Base-by-base conservation (phyloP, 1,140 invertebrate species). In the Arion vulgaris region DNA sequence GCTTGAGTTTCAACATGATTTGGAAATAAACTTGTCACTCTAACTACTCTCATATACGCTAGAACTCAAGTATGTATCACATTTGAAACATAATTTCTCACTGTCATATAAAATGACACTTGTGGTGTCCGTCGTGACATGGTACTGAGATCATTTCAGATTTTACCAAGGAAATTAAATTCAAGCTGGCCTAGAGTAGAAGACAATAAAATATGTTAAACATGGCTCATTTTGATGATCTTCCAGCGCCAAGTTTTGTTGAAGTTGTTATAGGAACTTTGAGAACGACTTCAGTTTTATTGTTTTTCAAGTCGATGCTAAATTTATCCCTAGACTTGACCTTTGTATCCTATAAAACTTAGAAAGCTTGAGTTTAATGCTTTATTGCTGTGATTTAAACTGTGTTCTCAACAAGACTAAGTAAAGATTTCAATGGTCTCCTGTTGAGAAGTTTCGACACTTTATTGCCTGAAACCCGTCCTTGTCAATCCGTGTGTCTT, bases 71-170 rank as follows among this genome's bases (percentile, higher is more conserved):
- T 7, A 15, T 15, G 15, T 45, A 45, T n/a, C 2, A 23, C 53
- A 57, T 57, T 57, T 57, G 7, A 57, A 57, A 57, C 53, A 57
- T 57, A 57, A 57, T 57, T 57, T 57, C 53, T 57, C 53, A n/a
- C 9, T 57, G 53, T 57, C 53, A 57, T 57, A 57, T n/a, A 23
- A 57, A 57, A 57, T 57, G 53, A 57, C 53, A 57, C 53, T 57
- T 57, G 53, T 57, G 53, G 53, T 57, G 53, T 57, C 53, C 53
- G 53, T 23, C 26, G 53, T 57, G 53, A 4, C 53, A 57, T 9
- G 53, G 53, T 57, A 57, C 53, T 57, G 53, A 23, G 19, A n/a
- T 15, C 53, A 15, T 57, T 9, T 57, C 53, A 57, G 9, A 57
- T 23, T 23, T 23, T 19, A 11, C 53, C 19, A 5, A 57, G 9